Evolutionary conservation across 92 coral and sea anemone genomes (phyloP).

Genomic region (Palythoa caribaeorum): DNA sequence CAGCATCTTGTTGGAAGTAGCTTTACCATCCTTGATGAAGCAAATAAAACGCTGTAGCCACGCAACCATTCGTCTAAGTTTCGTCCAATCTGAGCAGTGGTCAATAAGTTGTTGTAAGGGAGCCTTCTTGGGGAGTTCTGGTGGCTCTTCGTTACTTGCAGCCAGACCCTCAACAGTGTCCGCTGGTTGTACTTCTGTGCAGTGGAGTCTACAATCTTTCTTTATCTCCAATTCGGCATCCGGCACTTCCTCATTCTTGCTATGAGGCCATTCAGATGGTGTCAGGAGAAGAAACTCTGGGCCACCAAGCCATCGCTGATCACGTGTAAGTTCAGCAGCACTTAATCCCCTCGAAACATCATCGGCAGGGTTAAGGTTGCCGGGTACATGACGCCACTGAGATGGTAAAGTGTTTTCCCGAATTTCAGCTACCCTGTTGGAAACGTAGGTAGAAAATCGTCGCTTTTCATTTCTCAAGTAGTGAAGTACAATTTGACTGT

Average conservation of each 20-base stretch:
- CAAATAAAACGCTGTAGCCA: too few relatives aligned
- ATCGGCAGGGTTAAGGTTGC: too few relatives aligned
- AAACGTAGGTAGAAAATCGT: too few relatives aligned
- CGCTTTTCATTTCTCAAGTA: slow-evolving; percentile 58
- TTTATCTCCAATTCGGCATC: slow-evolving; percentile 41
- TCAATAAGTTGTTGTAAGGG: too few relatives aligned
- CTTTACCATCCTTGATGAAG: slow-evolving; percentile 43
- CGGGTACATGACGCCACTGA: too few relatives aligned
- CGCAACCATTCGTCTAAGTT: too few relatives aligned
- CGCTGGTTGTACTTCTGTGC: slow-evolving; percentile 15
- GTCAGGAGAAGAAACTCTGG: slow-evolving; percentile 72
- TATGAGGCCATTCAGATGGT: too few relatives aligned
- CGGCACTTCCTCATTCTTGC: slow-evolving; percentile 30
- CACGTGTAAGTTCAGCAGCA: too few relatives aligned
- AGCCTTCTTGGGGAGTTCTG: slow-evolving; percentile 3
- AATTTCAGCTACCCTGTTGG: slow-evolving; percentile 70
- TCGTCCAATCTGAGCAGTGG: too few relatives aligned
- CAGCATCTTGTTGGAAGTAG: slow-evolving; percentile 40
- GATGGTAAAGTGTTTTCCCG: too few relatives aligned
- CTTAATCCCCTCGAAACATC: too few relatives aligned
- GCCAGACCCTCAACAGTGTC: neutral
- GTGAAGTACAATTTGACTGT: slow-evolving; percentile 59
- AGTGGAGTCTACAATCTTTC: slow-evolving; percentile 44
- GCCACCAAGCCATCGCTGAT: slow-evolving; percentile 71
- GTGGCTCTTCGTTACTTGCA: neutral